Base-by-base conservation (phyloP, 35 echinoderm and acorn worm species). In the Hemicentrotus pulcherrimus region DNA sequence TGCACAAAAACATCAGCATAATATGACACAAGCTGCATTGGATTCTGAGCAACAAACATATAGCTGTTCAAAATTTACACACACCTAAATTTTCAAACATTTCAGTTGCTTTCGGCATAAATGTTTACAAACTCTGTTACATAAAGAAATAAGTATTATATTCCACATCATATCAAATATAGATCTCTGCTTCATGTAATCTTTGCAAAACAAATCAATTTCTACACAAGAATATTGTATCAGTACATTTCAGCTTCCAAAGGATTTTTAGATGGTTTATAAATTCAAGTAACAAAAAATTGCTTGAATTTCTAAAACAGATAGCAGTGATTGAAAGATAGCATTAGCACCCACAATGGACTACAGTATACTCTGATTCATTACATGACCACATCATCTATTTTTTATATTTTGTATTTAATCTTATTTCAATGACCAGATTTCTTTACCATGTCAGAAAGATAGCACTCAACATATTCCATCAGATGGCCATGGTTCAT, bases 21-120 rank as follows among this genome's bases (percentile, higher is more conserved):
- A 78, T 2, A 78, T 22, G 19, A 22, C 18, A n/a, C 65, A 78
- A 78, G 65, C 65, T 78, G 65, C 65, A 78, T 6, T 78, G 65
- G 28, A 22, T n/a, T 78, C 22, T 78, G 6, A 78, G 19, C 65
- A 78, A 78, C 35, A 41, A 78, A 78, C 35, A 41, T 55, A 55
- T 55, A 55, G 11, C 7, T 78, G 65, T 8, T 78, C 65, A 78
- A 55, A 28, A 7, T 28, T 22, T 78, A 78, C 65, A 78, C 65
- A 78, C 65, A 78, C 65, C 35, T 41, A 1, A 41, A 22, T n/a
- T 78, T 78, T 78, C 65, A 7, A 78, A 78, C 65, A 28, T 78
- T n/a, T 78, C 65, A 78, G 65, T 78, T 78, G 65, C 65, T 78
- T 78, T 78, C 65, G 65, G 65, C 65, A 78, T 28, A 78, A 78